A percentile compares a stretch with the other conserved stretches of the same genome.
phyloP scores from a whole-genome alignment of 2,797 vertebrate species.

The Crenichthys baileyi region DNA sequence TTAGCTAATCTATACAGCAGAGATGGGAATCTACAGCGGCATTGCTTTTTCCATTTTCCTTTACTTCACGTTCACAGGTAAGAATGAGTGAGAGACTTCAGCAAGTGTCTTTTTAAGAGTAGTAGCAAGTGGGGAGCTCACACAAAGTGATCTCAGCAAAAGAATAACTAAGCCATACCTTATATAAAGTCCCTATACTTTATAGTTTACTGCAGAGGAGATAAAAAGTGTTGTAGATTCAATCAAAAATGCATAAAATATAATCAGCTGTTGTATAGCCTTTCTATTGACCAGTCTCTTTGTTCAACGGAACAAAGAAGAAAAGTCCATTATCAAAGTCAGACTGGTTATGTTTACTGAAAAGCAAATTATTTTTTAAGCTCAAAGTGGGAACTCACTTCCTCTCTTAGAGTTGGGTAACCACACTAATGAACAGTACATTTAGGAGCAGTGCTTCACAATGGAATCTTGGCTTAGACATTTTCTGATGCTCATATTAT shows the following conservation, averaged over 20 bases:
- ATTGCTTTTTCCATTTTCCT: conserved; percentile 14
- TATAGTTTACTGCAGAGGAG: too few species aligned
- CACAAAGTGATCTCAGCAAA: conserved; percentile 25
- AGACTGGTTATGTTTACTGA: too few species aligned
- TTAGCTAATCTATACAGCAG: conserved; percentile 21
- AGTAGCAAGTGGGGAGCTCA: conserved; percentile 1
- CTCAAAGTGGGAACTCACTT: too few species aligned
- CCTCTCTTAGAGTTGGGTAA: conserved; percentile 13
- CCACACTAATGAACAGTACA: conserved; percentile 32
- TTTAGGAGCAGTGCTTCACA: conserved; percentile 35
- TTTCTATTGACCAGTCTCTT: too few species aligned
- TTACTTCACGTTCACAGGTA: conserved; percentile 18
- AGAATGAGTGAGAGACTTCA: conserved; percentile 17
- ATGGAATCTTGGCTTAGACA: conserved; percentile 12
- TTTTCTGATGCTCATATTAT: too few species aligned
- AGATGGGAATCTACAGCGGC: conserved; percentile 34
- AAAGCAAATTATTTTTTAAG: too few species aligned
- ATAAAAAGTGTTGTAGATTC: too few species aligned
- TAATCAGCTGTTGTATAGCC: too few species aligned
- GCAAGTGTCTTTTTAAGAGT: conserved; percentile 21
- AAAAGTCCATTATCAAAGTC: too few species aligned
- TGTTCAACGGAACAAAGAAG: too few species aligned
- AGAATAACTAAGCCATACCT: conserved; percentile 39
- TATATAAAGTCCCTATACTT: not conserved
- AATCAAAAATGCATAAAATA: too few species aligned